Evolutionary conservation across 1,140 invertebrate genomes (phyloP).

Genomic region (Brachionus plicatilis): DNA sequence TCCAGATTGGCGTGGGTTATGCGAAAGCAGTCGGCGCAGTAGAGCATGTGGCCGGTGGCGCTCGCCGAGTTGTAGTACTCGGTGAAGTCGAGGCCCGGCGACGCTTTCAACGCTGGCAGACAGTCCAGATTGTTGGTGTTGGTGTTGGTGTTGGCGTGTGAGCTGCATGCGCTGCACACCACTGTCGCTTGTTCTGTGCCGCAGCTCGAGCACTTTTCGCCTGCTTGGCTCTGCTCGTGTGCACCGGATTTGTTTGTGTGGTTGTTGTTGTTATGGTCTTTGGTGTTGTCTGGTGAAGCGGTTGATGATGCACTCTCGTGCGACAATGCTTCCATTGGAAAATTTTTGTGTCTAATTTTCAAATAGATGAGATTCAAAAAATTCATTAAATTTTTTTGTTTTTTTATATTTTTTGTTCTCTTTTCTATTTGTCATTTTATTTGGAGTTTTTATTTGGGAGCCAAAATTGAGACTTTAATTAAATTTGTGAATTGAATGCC

Average conservation of each 20-base stretch:
- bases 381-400: not conserved
- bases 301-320: too few species aligned
- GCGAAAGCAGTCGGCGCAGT: not conserved
- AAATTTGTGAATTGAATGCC: too few species aligned
- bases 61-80: not conserved
- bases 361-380: not conserved
- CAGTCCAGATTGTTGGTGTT: not conserved
- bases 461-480: too few species aligned
- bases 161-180: not conserved
- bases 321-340: not conserved
- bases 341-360: not conserved
- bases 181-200: not conserved
- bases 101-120: not conserved
- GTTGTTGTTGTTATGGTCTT: not conserved
- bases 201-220: not conserved
- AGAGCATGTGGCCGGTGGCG: not conserved
- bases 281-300: not conserved
- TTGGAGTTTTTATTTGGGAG: too few species aligned
- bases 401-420: too few species aligned
- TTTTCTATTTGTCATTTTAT: too few species aligned
- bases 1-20: not conserved
- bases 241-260: not conserved
- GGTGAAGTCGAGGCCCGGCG: not conserved
- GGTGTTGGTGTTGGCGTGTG: not conserved
- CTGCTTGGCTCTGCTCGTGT: too few species aligned